Evolutionary conservation across 2,888 invertebrate species (phyloP).

Genomic region (Nowickia ferox): DNA sequence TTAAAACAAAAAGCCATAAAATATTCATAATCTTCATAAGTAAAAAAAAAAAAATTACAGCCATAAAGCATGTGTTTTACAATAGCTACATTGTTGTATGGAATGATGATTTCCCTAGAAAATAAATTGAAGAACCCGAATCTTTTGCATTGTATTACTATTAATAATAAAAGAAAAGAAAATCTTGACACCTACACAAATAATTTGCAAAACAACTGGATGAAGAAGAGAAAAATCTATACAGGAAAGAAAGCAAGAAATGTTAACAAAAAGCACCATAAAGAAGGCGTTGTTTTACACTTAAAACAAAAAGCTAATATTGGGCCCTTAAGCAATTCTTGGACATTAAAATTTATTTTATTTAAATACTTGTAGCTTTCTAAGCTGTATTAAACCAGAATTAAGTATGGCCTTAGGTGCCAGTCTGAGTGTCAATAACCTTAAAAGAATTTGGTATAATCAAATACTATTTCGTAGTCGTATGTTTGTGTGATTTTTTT

Average conservation of each 20-base stretch:
- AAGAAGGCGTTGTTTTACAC: slow-evolving; percentile 22
- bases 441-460: slow-evolving; percentile 2
- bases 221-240: slow-evolving; percentile 5
- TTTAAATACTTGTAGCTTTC: background rate
- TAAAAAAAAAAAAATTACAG: background rate
- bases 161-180: background rate
- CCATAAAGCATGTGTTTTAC: background rate
- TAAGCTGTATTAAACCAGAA: background rate
- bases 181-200: slow-evolving; percentile 63
- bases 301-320: background rate
- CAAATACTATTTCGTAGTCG: background rate
- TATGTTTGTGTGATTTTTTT: background rate
- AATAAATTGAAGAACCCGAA: background rate
- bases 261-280: background rate
- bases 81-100: background rate
- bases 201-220: background rate
- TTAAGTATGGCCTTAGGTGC: slow-evolving; percentile 12
- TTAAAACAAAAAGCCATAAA: no score
- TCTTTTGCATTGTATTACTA: no score
- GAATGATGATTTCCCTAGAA: background rate
- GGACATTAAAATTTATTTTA: slow-evolving; percentile 16
- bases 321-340: background rate
- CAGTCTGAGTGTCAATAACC: slow-evolving; percentile 7
- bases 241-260: background rate
- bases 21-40: background rate